Conservation (phyloP, 2,888 invertebrate species). For the Chesias legatella region DNA sequence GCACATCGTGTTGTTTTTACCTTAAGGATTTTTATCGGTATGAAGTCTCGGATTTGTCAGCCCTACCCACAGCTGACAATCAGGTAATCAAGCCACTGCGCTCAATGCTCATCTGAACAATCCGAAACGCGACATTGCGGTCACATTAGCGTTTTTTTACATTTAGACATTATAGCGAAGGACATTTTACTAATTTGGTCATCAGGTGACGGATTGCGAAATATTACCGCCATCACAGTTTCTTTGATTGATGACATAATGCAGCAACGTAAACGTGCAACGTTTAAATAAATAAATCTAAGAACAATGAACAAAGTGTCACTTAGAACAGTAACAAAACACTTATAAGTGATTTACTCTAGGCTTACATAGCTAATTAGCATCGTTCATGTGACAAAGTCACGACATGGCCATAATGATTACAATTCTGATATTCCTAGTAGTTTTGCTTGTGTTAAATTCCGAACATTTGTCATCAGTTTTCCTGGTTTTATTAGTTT, state of each 20-base stretch:
- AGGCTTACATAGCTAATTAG: no score
- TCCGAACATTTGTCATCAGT: no score
- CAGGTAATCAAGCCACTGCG: constrained; percentile 64
- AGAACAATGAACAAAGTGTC: no score
- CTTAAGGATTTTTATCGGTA: background rate
- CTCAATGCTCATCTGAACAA: constrained; percentile 65
- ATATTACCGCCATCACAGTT: no score
- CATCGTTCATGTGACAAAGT: constrained; percentile 2
- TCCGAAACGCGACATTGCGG: constrained; percentile 49
- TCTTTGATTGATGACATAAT: no score
- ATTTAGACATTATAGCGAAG: constrained; percentile 24
- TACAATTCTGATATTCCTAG: constrained; percentile 2
- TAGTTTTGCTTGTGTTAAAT: constrained; percentile 5
- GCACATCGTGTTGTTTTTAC: background rate
- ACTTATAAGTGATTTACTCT: constrained; percentile 8
- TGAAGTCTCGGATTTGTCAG: constrained; percentile 31
- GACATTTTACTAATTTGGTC: constrained; percentile 33
- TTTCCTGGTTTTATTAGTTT: no score
- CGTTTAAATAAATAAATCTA: no score
- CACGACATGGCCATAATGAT: constrained; percentile 9
- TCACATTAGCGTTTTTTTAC: constrained; percentile 41
- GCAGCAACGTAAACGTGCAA: no score
- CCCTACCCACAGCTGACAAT: constrained; percentile 60
- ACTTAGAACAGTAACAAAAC: background rate
- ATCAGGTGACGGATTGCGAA: constrained; percentile 20